Evolutionary conservation across 2,888 invertebrate genomes (phyloP), one percentile per base, ranked within the genome.

Genomic region (Nomada flava): DNA sequence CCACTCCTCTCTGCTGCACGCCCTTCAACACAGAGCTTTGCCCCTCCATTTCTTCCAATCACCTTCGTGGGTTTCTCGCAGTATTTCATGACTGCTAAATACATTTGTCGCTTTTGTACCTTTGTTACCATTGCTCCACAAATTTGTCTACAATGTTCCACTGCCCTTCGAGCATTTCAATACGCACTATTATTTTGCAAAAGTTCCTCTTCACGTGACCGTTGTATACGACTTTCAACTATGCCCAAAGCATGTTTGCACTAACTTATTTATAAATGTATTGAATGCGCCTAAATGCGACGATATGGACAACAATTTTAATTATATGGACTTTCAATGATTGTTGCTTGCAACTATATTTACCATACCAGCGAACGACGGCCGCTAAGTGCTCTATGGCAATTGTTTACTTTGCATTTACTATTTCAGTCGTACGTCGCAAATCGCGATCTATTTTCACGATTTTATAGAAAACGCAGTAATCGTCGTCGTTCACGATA

Each of bases 31-130:
- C 7, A 10, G 15, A 15, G 57, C 59, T 53, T 69, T 47, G 53
- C 76, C 78, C 63, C 79, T 65, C 75, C 78, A 73, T 75, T 44
- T 73, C 63, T 50, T 13, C 76, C 85, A 65, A 85, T 83, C 81
- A 79, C 75, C 81, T 86, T 80, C 55, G 52, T 20, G 62, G 65
- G 52, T 77, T 76, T 72, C 57, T 73, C 52, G 47, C 52, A 10
- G 7, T 36, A 36, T 73, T 79, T 84, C 29, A 62, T 42, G 53
- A 84, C 69, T 70, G 59, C 29, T 29, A 10, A 82, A 69, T 36
- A 47, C 57, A 26, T 76, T 65, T 80, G 47, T n/a, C 20, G 15
- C 5, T 15, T 47, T 53, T 65, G 29, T 50, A 20, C 20, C 18
- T 73, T 20, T 23, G 11, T 20, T 26, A 20, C 3, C 3, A 23